These are phyloP conservation scores for Cebuella pygmaea DNA, from an alignment of 2,797 vertebrate species.

Conservation along the genomic window DNA sequence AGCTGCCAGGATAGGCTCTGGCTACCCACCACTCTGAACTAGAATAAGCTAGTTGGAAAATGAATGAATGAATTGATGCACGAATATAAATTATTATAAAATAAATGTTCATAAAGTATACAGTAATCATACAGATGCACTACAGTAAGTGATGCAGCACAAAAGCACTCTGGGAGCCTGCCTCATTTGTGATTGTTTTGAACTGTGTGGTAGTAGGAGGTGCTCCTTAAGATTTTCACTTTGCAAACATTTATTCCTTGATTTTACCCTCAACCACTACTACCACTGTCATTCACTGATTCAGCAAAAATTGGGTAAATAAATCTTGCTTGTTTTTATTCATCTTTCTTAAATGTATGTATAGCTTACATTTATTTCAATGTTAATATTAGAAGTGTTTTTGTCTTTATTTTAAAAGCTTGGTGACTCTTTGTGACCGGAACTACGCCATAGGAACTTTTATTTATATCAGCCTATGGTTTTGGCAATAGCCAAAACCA, in stretches of 20 bases:
- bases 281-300: background rate
- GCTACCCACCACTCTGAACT: background rate
- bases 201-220: background rate
- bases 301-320: background rate
- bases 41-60: background rate
- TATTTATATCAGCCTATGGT: background rate
- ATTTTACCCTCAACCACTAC: background rate
- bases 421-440: background rate
- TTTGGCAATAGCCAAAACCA: no score
- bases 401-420: background rate
- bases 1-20: background rate
- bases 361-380: background rate
- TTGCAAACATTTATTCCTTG: background rate
- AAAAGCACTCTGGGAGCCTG: background rate
- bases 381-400: background rate
- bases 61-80: background rate
- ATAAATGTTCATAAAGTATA: background rate
- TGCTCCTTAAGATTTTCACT: background rate
- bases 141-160: background rate
- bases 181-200: background rate
- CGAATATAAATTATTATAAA: background rate
- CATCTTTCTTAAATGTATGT: background rate
- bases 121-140: background rate
- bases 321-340: background rate
- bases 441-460: background rate